A percentile compares a stretch with the other conserved stretches of the same genome.
phyloP scores from a whole-genome alignment of 1,140 invertebrate species.

The Physella acuta region DNA sequence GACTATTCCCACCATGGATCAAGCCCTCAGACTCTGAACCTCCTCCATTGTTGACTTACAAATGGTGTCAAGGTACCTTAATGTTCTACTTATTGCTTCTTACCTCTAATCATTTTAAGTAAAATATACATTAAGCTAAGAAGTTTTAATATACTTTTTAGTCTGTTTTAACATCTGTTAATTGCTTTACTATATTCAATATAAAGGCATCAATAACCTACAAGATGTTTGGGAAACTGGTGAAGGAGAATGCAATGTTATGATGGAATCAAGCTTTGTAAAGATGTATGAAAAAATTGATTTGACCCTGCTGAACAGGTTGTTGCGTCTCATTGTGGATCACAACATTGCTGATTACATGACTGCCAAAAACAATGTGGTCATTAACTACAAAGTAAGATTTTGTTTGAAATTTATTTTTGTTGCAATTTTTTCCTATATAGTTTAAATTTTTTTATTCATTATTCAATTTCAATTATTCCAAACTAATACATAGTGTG shows the following conservation, averaged over 20 bases:
- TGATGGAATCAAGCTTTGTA: slow-evolving; percentile 96
- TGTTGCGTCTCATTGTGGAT: slow-evolving; percentile 95
- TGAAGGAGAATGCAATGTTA: slow-evolving; percentile 97
- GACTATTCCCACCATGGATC: slow-evolving; percentile 97
- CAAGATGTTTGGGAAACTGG: slow-evolving; percentile 98
- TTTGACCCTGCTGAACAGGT: slow-evolving; percentile 92
- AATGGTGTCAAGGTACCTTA: slow-evolving; percentile 94
- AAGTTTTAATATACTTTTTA: background rate
- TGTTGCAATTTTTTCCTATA: too few species aligned
- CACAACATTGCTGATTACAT: slow-evolving; percentile 99
- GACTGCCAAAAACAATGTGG: slow-evolving; percentile 99
- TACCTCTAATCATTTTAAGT: too few species aligned
- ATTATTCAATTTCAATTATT: too few species aligned
- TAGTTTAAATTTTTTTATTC: background rate
- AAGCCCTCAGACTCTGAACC: slow-evolving; percentile 99
- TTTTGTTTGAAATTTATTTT: background rate
- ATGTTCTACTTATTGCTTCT: background rate
- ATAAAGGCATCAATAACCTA: slow-evolving; percentile 86
- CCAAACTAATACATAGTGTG: too few species aligned
- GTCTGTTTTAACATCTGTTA: background rate
- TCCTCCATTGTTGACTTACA: slow-evolving; percentile 94
- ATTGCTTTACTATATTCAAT: background rate
- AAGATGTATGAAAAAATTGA: slow-evolving; percentile 99
- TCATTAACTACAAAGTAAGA: slow-evolving; percentile 93
- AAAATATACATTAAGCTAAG: too few species aligned